Evolutionary conservation across 2,888 invertebrate species (phyloP), one percentile per base, ranked within the genome.

Genomic region (Nomada hirtipes): DNA sequence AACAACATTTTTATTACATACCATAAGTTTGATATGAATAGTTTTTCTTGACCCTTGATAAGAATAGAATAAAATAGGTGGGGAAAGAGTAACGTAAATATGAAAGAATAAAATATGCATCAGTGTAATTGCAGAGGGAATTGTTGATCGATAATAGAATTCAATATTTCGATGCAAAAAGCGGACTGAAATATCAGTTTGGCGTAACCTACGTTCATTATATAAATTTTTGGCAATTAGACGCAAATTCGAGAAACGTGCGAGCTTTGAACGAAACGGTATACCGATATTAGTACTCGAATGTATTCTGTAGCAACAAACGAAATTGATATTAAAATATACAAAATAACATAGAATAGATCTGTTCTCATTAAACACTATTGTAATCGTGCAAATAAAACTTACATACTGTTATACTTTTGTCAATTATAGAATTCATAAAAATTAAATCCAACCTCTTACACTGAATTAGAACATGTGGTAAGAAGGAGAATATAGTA

Each of bases 151-250:
- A 75, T 82, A 63, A 75, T 60, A 36, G 36, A 59, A 36, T 82
- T 82, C 67, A 57, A 76, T 82, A 76, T 83, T 77, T 77, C 65
- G 36, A 71, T 55, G 15, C 23, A 23, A 55, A 63, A 29, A 76
- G 60, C 69, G 26, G 50, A 68, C 53, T 26, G 26, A 75, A 78
- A 52, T 57, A 79, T 57, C 76, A 57, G 61, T 76, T 52, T 84
- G 79, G 83, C 79, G 68, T 79, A 68, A 71, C 72, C 26, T 68
- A 53, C 29, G 53, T 42, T 42, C 53, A 71, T 83, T 83, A 78
- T 57, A 79, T 83, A 83, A 82, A 83, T 71, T 79, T 84, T 84
- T 84, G 83, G 83, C 83, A 84, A 84, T 84, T 78, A 73, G 23
- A 70, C 64, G 71, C 53, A 70, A 83, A 79, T 60, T 65, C 53